A percentile compares a stretch with the other conserved stretches of the same genome.
These are phyloP conservation scores for Leptinotarsa rubiginosa DNA, from an alignment of 2,888 invertebrate genomes.

Conservation along the genomic window DNA sequence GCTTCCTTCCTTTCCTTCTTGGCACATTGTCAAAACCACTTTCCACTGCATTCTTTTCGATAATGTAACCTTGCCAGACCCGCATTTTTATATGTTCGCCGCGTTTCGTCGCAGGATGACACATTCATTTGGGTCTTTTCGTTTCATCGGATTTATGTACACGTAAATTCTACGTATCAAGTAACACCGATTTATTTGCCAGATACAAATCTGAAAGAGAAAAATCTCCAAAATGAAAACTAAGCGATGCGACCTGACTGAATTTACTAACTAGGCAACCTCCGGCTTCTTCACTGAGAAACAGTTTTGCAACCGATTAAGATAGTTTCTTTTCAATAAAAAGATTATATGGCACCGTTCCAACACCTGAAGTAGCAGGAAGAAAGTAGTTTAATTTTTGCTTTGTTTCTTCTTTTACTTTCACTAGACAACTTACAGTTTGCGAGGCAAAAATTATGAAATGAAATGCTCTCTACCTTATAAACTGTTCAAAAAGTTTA, in stretches of 20 bases:
- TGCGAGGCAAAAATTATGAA: too few species aligned
- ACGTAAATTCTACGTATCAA: background rate
- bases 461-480: too few species aligned
- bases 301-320: too few species aligned
- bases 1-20: background rate
- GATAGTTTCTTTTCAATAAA: too few species aligned
- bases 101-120: background rate
- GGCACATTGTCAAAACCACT: slow-evolving; percentile 13
- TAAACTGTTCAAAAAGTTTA: too few species aligned
- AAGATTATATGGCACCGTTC: too few species aligned
- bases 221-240: background rate
- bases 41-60: slow-evolving; percentile 10
- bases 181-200: background rate
- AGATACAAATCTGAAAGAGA: background rate
- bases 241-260: background rate
- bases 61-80: slow-evolving; percentile 2
- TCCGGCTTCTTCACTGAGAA: too few species aligned
- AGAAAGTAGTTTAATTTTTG: too few species aligned
- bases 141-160: background rate
- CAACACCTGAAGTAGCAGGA: too few species aligned
- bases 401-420: too few species aligned
- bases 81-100: slow-evolving; percentile 1
- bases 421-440: too few species aligned
- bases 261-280: background rate
- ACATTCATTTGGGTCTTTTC: background rate